Evolutionary conservation across 2,113 vertebrate genomes (phyloP).

Genomic region (Cavia porcellus): DNA sequence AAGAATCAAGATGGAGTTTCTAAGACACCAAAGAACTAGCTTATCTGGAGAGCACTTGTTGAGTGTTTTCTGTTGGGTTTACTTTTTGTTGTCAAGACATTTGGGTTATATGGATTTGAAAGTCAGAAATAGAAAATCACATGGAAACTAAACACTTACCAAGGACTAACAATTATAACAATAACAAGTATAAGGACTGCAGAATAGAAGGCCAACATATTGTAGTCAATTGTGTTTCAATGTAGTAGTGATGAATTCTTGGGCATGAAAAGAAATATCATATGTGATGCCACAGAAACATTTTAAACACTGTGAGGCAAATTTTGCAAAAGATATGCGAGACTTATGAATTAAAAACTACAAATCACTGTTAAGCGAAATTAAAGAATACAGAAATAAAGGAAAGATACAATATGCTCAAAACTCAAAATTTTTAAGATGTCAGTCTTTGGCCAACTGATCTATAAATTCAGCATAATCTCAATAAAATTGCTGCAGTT

Average conservation of each 20-base stretch:
- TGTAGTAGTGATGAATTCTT: not conserved
- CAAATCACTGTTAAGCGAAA: not conserved
- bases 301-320: not conserved
- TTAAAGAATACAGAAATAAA: not conserved
- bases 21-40: conserved; percentile 7
- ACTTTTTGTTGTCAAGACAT: not conserved
- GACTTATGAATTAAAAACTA: not conserved
- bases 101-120: not conserved
- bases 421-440: not conserved
- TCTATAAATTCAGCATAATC: not conserved
- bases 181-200: not conserved
- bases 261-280: not conserved
- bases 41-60: not conserved
- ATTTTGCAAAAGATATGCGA: not conserved
- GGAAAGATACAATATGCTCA: not conserved
- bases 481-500: not conserved
- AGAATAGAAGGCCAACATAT: not conserved
- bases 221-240: not conserved
- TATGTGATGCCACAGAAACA: not conserved
- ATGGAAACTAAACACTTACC: not conserved
- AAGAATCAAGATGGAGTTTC: not conserved
- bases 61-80: not conserved
- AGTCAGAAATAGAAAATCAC: not conserved
- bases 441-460: not conserved
- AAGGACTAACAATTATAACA: not conserved